Evolutionary conservation across 2,797 vertebrate genomes (phyloP), one percentile per base, ranked within the genome.

Genomic region (Poeciliopsis presidionis): DNA sequence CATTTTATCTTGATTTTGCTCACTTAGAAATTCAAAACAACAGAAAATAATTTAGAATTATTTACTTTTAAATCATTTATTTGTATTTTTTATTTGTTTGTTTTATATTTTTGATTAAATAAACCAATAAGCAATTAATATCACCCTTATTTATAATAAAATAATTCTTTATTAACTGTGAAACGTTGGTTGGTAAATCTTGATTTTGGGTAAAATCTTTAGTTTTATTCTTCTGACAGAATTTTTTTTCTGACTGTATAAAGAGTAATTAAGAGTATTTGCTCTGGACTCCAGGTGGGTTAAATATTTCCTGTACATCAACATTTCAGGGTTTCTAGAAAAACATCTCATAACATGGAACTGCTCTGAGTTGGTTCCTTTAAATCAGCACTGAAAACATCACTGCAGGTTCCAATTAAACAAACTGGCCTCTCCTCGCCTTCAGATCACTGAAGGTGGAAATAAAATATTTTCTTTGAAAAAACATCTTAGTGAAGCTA

Each of bases 401-500:
- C 2, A 7, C 57, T 59, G 28, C 5, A 59, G 9, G 25, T 55
- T 22, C 25, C 53, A n/a, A 12, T 59, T 30, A 16, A 30, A 67
- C 63, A 5, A 67, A 67, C 36, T 72, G 18, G 12, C 12, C 13
- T 28, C 25, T 22, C 1, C 28, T 47, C 36, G 74, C 6, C 14
- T 43, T 45, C 75, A 84, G 83, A 78, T 71, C 76, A 75, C 8
- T 13, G 57, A 72, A 67, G 43, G 2, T 70, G 20, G 22, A 67
- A 67, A 67, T 41, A 6, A 30, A 39, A 45, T 25, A 33, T 49
- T 16, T 25, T 14, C 53, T 67, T 53, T 28, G 49, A 28, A 5
- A 0, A 85, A 75, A 72, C 88, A 81, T 86, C 78, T 72, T 83
- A 4, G 67, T 78, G 72, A 71, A 84, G 71, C 72, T 86, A 81